These are phyloP conservation scores for Galeruca laticollis DNA, from an alignment of 2,888 invertebrate genomes.

Conservation along the genomic window DNA sequence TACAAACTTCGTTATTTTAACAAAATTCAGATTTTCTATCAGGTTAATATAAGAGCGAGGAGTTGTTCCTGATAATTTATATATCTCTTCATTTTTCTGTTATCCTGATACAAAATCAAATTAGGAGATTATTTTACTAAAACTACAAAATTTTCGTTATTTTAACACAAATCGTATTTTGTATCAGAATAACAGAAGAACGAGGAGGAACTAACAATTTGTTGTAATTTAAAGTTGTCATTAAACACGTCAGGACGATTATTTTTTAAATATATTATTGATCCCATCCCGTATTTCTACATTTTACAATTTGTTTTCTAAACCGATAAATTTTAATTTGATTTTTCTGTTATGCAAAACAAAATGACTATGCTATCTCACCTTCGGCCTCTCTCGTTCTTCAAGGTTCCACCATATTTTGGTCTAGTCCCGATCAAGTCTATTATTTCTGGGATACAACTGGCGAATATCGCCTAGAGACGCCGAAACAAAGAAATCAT, in stretches of 20 bases:
- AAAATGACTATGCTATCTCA: constrained; percentile 72
- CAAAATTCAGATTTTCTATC: too few relatives aligned
- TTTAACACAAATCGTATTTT: too few relatives aligned
- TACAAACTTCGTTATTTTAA: too few relatives aligned
- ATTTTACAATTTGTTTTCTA: constrained; percentile 22
- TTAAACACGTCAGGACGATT: background rate
- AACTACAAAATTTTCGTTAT: too few relatives aligned
- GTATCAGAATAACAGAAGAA: too few relatives aligned
- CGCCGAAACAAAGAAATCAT: constrained; percentile 71
- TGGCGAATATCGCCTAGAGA: constrained; percentile 98
- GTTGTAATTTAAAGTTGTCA: background rate
- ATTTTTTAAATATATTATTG: constrained; percentile 10
- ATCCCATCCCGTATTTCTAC: constrained; percentile 39
- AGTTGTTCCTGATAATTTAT: too few relatives aligned
- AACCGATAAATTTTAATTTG: constrained; percentile 40
- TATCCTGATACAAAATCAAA: too few relatives aligned
- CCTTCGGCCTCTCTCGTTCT: constrained; percentile 99
- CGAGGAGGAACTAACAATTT: too few relatives aligned
- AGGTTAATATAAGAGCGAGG: too few relatives aligned
- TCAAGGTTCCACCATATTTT: constrained; percentile 99
- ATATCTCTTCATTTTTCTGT: too few relatives aligned
- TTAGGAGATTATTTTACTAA: too few relatives aligned
- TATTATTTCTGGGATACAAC: constrained; percentile 99
- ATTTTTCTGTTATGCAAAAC: constrained; percentile 40
- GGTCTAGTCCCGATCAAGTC: constrained; percentile 99